Evolutionary conservation across 2,888 invertebrate species (phyloP), one percentile per base, ranked within the genome.

Genomic region (Molanna angustata): DNA sequence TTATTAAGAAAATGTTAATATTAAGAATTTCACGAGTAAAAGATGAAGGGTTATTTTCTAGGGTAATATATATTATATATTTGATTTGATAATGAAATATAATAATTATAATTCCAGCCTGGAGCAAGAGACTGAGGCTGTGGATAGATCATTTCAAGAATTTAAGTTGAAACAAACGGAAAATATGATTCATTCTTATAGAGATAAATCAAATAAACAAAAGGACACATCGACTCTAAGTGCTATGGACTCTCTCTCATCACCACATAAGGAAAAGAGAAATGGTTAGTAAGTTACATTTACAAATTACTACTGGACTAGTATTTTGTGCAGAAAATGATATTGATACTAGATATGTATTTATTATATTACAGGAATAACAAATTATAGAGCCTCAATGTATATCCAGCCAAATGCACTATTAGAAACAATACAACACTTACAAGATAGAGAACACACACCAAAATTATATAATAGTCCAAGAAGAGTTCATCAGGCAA

Each of bases 101-200:
- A n/a, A n/a, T n/a, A n/a, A n/a, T 20, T 22, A 18, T 35, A 11
- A 31, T 49, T 49, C 1, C 22, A 59, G 60, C 43, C 62, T 84
- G 53, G 80, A 83, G 66, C 72, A 77, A n/a, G 82, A 83, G 61
- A 81, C 80, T 13, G 78, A 78, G 46, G 77, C 78, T 1, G 78
- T 82, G 0, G 80, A 82, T 64, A 63, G 71, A 39, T 79, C 77
- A 1, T 82, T 78, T 62, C 53, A 68, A 21, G 67, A 72, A 62
- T 79, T 74, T 58, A 67, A 70, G 14, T 64, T 63, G 43, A 64
- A 67, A 14, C 70, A 68, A 14, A 44, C 54, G 11, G 52, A 54
- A 39, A 45, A 39, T 33, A 35, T 45, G 19, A 46, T 39, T n/a
- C 45, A 51, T 4, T 13, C 49, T n/a, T 13, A 32, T 42, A 6